A percentile compares a stretch with the other conserved stretches of the same genome.
Evolutionary conservation across 2,888 invertebrate species (phyloP).

Genomic region (Pseudococcus longispinus): DNA sequence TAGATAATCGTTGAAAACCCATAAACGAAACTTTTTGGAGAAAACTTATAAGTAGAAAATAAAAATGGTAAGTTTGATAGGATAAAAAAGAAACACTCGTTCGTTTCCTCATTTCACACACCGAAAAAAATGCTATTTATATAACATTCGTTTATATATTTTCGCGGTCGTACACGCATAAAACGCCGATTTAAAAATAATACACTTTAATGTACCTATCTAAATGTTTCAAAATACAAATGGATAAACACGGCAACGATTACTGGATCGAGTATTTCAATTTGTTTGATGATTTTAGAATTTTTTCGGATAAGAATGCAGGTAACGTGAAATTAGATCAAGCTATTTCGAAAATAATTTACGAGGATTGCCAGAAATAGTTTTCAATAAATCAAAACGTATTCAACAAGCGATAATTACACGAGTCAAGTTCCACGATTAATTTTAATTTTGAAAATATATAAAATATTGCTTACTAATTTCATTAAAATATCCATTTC

Average conservation of each 20-base stretch:
- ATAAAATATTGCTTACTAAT: background rate
- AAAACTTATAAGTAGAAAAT: background rate
- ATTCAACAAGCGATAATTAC: background rate
- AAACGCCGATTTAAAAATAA: slow-evolving; percentile 1
- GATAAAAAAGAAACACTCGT: background rate
- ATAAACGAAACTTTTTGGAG: background rate
- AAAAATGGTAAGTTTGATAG: background rate
- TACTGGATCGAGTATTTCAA: background rate
- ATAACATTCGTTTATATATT: slow-evolving; percentile 1
- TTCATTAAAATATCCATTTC: background rate
- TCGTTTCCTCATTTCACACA: background rate
- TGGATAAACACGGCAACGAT: background rate
- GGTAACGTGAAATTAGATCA: no score
- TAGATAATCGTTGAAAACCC: background rate
- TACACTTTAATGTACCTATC: background rate
- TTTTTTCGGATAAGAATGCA: background rate
- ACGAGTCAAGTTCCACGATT: no score
- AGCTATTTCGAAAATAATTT: no score
- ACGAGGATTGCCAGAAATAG: no score
- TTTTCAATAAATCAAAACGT: no score
- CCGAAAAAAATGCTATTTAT: background rate
- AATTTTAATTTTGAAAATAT: no score
- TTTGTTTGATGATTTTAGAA: background rate
- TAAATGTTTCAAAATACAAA: background rate
- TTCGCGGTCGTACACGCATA: background rate